Conservation (phyloP, 1,140 invertebrate genomes). For the Coptotermes formosanus region DNA sequence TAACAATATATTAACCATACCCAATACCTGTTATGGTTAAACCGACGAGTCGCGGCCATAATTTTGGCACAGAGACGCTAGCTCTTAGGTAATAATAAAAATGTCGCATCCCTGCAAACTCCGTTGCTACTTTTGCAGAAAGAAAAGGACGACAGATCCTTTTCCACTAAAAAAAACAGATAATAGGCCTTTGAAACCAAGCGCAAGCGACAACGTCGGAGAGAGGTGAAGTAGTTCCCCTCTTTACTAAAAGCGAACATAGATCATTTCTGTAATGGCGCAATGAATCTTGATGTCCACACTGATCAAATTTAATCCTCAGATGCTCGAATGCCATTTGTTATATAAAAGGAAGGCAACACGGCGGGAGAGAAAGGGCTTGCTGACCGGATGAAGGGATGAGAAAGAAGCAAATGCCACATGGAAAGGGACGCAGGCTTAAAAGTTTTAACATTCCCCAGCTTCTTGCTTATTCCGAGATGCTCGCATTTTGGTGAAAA, state of each 20-base stretch:
- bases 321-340: constrained; percentile 41
- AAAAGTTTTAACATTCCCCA: not conserved
- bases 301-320: constrained; percentile 51
- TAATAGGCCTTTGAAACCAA: constrained; percentile 1
- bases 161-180: not conserved
- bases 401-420: not conserved
- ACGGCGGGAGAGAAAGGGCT: not conserved
- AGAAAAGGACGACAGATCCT: not conserved
- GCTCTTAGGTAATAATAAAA: constrained; percentile 18
- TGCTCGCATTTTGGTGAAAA: not conserved
- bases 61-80: not conserved
- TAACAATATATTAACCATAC: not conserved
- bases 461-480: not conserved
- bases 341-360: constrained; percentile 19
- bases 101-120: not conserved
- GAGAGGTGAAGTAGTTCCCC: constrained; percentile 38
- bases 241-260: constrained; percentile 46
- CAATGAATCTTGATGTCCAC: constrained; percentile 50
- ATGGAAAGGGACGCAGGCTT: not conserved
- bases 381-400: not conserved
- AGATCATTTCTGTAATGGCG: constrained; percentile 48
- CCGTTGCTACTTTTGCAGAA: not conserved
- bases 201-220: not conserved
- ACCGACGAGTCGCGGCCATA: not conserved
- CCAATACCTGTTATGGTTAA: not conserved